Percentiles rank a stretch among this genome's conserved stretches.
These are phyloP conservation scores for Nasonia longicornis DNA, from an alignment of 1,140 invertebrate species.

Conservation along the genomic window DNA sequence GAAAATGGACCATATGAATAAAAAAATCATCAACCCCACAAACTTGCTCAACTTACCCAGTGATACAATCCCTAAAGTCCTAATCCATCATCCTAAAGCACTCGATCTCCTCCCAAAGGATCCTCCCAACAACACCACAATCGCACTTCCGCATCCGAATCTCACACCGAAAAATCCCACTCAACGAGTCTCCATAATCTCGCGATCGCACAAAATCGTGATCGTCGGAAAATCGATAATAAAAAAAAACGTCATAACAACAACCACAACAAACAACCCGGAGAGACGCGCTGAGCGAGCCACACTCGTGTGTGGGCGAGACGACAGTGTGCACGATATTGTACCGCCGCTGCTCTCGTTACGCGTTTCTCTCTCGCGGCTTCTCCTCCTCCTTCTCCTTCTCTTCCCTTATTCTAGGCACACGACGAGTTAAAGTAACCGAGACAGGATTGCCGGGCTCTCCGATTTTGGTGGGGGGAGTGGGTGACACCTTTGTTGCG, in stretches of 20 bases:
- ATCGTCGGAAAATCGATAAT: background rate
- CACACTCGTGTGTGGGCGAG: constrained; percentile 3
- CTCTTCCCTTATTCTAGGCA: constrained; percentile 15
- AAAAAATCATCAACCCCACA: too few relatives aligned
- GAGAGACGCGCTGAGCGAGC: background rate
- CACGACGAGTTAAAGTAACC: constrained; percentile 5
- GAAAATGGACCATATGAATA: too few relatives aligned
- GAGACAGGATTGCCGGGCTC: background rate
- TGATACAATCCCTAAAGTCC: background rate
- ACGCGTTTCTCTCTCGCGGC: background rate
- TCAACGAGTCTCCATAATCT: background rate
- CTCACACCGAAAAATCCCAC: background rate
- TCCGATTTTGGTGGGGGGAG: background rate
- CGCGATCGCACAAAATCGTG: too few relatives aligned
- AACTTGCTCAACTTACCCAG: background rate
- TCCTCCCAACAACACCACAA: background rate
- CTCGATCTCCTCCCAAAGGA: background rate
- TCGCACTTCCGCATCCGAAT: background rate
- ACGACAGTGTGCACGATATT: constrained; percentile 3
- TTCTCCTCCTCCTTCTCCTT: constrained; percentile 4
- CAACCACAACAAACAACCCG: background rate
- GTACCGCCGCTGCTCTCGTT: background rate
- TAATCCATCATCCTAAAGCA: background rate
- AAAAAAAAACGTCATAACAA: background rate
- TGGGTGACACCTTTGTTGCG: background rate